Percentiles rank a stretch among this genome's conserved stretches.
phyloP scores from a whole-genome alignment of 2,888 invertebrate genomes.

The Polylopha cassiicola region DNA sequence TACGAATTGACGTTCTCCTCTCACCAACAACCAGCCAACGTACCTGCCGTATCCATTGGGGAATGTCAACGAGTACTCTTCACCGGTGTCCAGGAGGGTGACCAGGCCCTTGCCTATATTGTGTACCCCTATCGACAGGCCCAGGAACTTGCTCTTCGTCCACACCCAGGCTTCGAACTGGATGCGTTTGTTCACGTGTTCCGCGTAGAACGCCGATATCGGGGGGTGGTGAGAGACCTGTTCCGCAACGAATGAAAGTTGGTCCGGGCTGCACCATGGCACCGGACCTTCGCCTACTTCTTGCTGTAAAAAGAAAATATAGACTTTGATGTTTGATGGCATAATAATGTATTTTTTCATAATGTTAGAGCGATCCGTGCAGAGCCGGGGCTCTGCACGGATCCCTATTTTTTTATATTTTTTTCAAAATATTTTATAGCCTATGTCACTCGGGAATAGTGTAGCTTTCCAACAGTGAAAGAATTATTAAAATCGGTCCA shows the following conservation, averaged over 20 bases:
- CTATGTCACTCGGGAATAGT: no score
- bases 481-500: no score
- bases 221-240: conserved; percentile 99
- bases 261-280: conserved; percentile 92
- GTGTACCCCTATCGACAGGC: conserved; percentile 97
- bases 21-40: conserved; percentile 21
- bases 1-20: no score
- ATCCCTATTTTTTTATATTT: no score
- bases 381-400: no score
- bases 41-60: conserved; percentile 98
- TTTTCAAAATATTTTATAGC: no score
- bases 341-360: no score
- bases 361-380: no score
- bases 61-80: conserved; percentile 97
- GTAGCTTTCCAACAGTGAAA: no score
- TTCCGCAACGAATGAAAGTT: conserved; percentile 96
- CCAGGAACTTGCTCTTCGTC: conserved; percentile 99
- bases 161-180: conserved; percentile 97
- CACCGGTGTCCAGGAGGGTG: conserved; percentile 91
- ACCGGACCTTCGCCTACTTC: conserved; percentile 89
- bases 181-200: conserved; percentile 94
- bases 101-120: conserved; percentile 97
- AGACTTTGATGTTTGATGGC: no score
- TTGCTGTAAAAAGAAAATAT: conserved; percentile 35
- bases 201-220: conserved; percentile 99